phyloP scores from a whole-genome alignment of 2,797 vertebrate genomes.

The Xiphorhynchus erythropygius region DNA sequence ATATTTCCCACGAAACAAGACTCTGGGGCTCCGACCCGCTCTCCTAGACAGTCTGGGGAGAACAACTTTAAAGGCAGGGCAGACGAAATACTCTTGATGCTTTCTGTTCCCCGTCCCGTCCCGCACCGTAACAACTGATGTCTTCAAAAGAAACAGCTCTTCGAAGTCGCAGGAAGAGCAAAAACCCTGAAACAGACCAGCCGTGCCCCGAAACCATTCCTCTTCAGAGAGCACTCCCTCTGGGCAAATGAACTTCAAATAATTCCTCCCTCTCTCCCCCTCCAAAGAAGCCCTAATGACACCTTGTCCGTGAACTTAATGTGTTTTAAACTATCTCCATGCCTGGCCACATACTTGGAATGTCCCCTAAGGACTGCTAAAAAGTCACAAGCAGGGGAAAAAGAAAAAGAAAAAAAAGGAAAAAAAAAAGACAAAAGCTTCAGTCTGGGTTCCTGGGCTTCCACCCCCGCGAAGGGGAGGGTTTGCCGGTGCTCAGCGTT shows the following conservation, averaged over 20 bases:
- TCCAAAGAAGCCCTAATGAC: conserved; percentile 71
- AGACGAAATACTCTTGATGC: neutral
- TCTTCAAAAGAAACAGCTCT: conserved; percentile 52
- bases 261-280: conserved; percentile 59
- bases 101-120: neutral
- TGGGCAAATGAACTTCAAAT: conserved; percentile 70
- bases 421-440: neutral
- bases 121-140: neutral
- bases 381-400: conserved; percentile 65
- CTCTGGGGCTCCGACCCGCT: neutral
- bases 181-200: conserved; percentile 52
- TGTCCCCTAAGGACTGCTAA: conserved; percentile 72
- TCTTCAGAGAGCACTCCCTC: conserved; percentile 61
- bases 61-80: conserved; percentile 1
- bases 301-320: conserved; percentile 72
- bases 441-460: conserved; percentile 12
- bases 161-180: conserved; percentile 51
- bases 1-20: conserved; percentile 43
- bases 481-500: neutral
- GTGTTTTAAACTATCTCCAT: conserved; percentile 68
- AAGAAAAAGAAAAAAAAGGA: neutral
- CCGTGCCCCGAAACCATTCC: conserved; percentile 50
- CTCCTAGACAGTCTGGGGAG: neutral
- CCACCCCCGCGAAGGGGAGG: neutral
- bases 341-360: conserved; percentile 70